A percentile compares a stretch with the other conserved stretches of the same genome.
phyloP scores from a whole-genome alignment of 2,888 invertebrate genomes.

The Drosophila falleni region DNA sequence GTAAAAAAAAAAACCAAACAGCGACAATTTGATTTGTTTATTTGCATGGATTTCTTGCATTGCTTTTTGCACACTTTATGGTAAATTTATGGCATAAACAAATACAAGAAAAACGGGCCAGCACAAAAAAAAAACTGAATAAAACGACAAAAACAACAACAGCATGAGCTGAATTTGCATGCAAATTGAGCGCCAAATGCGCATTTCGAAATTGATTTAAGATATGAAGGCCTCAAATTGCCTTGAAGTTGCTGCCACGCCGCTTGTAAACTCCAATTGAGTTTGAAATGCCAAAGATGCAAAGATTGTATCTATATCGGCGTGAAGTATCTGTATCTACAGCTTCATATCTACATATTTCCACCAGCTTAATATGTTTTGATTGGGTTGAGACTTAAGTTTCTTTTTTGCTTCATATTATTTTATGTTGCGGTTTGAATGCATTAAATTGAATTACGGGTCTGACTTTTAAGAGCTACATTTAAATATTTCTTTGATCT shows the following conservation, averaged over 20 bases:
- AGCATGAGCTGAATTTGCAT: conserved; percentile 69
- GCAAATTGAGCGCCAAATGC: conserved; percentile 80
- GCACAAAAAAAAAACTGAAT: conserved; percentile 10
- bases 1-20: conserved; percentile 16
- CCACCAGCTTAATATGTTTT: conserved; percentile 38
- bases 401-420: background rate
- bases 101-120: conserved; percentile 64
- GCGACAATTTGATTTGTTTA: conserved; percentile 82
- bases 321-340: conserved; percentile 38
- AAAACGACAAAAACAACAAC: conserved; percentile 22
- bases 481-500: conserved; percentile 58
- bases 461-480: conserved; percentile 24
- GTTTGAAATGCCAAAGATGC: conserved; percentile 72
- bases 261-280: conserved; percentile 68
- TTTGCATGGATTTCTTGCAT: conserved; percentile 57
- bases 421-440: conserved; percentile 12
- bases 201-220: conserved; percentile 80
- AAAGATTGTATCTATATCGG: conserved; percentile 50
- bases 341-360: conserved; percentile 32
- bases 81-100: conserved; percentile 80
- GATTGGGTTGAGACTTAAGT: conserved; percentile 37
- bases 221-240: conserved; percentile 71
- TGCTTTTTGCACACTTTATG: conserved; percentile 66
- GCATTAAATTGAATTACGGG: conserved; percentile 54
- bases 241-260: conserved; percentile 57